These are phyloP conservation scores for Gnathonemus longibarbis DNA, from an alignment of 2,113 vertebrate species.

Conservation along the genomic window DNA sequence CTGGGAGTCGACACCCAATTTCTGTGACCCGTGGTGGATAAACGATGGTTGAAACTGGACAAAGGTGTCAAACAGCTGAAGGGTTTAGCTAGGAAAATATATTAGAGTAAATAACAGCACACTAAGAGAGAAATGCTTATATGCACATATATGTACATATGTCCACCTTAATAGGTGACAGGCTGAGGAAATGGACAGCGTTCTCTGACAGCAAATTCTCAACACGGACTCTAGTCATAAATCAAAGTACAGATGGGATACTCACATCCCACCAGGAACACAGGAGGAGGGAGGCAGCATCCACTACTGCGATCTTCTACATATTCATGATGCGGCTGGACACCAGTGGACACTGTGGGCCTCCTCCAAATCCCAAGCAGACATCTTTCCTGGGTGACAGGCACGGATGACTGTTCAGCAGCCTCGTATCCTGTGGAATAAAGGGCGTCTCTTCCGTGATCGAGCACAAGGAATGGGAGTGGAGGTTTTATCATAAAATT, in stretches of 20 bases:
- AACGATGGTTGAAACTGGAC: background rate
- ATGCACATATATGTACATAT: background rate
- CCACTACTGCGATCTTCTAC: background rate
- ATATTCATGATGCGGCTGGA: slow-evolving; percentile 1
- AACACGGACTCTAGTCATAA: background rate
- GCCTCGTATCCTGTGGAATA: background rate
- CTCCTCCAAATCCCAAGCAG: background rate
- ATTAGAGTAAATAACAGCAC: background rate
- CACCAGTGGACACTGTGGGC: background rate
- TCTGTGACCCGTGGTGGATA: background rate
- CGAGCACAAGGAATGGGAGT: background rate
- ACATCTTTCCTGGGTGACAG: background rate
- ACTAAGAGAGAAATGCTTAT: background rate
- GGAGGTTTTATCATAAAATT: background rate
- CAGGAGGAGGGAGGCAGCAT: background rate
- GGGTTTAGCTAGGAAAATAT: background rate
- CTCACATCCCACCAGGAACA: background rate
- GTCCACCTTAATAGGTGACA: background rate
- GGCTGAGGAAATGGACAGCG: background rate
- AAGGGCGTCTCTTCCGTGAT: background rate
- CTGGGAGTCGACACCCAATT: background rate
- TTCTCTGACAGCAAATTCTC: background rate
- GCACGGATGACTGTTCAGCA: background rate
- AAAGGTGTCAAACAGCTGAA: background rate
- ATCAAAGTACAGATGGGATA: slow-evolving; percentile 7